Evolutionary conservation across 1,140 invertebrate species (phyloP), one percentile per base, ranked within the genome.

Genomic region (Philopotamus ludificatus): DNA sequence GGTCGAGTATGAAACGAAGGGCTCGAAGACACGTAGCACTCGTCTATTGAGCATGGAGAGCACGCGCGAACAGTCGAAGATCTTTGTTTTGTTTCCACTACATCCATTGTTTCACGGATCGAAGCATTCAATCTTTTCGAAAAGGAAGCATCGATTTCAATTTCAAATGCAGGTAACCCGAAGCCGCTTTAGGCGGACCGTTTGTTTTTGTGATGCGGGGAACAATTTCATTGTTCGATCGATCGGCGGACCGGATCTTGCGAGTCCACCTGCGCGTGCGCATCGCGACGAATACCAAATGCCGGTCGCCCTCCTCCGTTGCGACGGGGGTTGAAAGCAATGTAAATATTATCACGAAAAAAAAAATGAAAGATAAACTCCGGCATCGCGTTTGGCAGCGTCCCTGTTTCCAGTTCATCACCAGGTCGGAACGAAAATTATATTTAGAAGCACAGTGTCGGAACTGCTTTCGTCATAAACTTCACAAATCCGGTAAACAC

Each of bases 381-480:
- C 15, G 10, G 10, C 18, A 16, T 47, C 44, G 18, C 18, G 10
- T 47, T 47, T 47, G 44, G 18, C 44, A 47, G 44, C 44, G 15
- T 47, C 15, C 18, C 4, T 34, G 44, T 47, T 47, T 20, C 44
- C 44, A 12, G 28, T 34, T 34, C 28, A 34, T 34, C 28, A 34
- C 28, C 28, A 34, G 28, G 4, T 34, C 28, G 28, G 28, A 12
- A 12, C 12, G 28, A 12, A 34, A 54, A 15, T 47, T 60, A 60
- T 42, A 26, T 47, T 47, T 60, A 60, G 57, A 41, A 22, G 10
- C 28, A 15, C n/a, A 16, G 34, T 39, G 54, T 57, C 39, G 23
- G 34, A 57, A 42, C 39, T 12, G 20, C 23, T 47, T 47, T 12
- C 57, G 16, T 60, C 57, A 60, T 60, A 60, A 60, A 60, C n/a